phyloP scores from a whole-genome alignment of 1,140 invertebrate species.

The Trachymyrmex septentrionalis region DNA sequence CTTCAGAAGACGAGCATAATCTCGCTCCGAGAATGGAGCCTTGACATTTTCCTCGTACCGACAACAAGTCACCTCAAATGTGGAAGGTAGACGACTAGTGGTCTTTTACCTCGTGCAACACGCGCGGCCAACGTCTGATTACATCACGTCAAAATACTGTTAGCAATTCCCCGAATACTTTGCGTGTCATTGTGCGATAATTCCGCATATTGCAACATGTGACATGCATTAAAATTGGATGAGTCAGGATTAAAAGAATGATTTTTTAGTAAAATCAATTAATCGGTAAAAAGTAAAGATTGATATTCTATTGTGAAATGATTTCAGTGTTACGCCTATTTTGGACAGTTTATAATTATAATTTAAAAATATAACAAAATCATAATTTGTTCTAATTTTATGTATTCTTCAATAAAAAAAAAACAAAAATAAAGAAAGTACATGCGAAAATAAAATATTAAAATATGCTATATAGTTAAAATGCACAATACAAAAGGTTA shows the following conservation, averaged over 20 bases:
- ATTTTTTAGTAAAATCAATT: not conserved
- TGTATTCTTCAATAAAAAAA: not conserved
- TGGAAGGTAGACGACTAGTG: not conserved
- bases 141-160: slow-evolving; percentile 1
- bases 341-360: not conserved
- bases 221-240: not conserved
- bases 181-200: not conserved
- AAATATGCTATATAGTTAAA: not conserved
- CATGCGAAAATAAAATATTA: not conserved
- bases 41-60: slow-evolving; percentile 50
- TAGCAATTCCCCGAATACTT: slow-evolving; percentile 12
- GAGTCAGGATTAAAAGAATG: not conserved
- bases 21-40: slow-evolving; percentile 23
- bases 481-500: not conserved
- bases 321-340: not conserved
- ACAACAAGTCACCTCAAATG: slow-evolving; percentile 21
- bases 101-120: slow-evolving; percentile 30
- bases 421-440: not conserved
- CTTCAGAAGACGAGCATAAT: not conserved
- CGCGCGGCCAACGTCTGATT: not conserved
- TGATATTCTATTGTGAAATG: not conserved
- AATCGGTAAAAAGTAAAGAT: not conserved
- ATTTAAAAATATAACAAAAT: not conserved
- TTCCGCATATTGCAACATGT: slow-evolving; percentile 5
- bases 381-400: not conserved